Evolutionary conservation across 92 coral and sea anemone species (phyloP), one percentile per base, ranked within the genome.

Genomic region (Porites rus): DNA sequence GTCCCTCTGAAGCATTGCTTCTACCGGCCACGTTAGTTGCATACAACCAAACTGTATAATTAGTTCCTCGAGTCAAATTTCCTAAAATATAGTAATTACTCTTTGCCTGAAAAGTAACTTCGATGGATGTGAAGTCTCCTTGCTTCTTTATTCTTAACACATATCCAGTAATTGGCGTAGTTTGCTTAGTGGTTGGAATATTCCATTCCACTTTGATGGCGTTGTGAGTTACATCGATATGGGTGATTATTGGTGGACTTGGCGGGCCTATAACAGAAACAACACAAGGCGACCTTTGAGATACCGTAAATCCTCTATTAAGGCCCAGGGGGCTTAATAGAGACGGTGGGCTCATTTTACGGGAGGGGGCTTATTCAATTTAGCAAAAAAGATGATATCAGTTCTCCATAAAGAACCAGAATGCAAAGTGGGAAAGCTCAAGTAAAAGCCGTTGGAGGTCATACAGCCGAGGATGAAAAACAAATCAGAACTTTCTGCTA

Each of bases 11-110:
- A 1, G 65, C 58, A 70, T 80, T 80, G 76, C 85, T 80, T 53
- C 31, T 51, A 22, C 85, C 85, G 54, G 76, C 85, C 63, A 80
- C 76, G 54, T 80, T 80, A 54, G 56, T 80, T 28, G 85, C 85
- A n/a, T 51, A 69, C 76, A 80, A 16, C 51, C 76, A 7, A 16
- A 80, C 14, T 2, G 67, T 18, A 69, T 80, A 80, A 8, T 53
- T 11, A 18, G 19, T 80, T 70, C 24, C 53, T 31, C n/a, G 54
- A 13, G 66, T 69, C 13, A 80, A 56, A 25, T 54, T 67, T 80
- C 65, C 52, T 10, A 80, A 8, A 0, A 80, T 80, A n/a, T 51
- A 68, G 19, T 68, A 80, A 69, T 80, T 69, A 38, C 43, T 80
- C 28, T 69, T 68, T 4, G 65, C 75, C 19, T 25, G 53, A 3